Base-by-base conservation (phyloP, 2,113 vertebrate species). In the Ailuropoda melanoleuca region DNA sequence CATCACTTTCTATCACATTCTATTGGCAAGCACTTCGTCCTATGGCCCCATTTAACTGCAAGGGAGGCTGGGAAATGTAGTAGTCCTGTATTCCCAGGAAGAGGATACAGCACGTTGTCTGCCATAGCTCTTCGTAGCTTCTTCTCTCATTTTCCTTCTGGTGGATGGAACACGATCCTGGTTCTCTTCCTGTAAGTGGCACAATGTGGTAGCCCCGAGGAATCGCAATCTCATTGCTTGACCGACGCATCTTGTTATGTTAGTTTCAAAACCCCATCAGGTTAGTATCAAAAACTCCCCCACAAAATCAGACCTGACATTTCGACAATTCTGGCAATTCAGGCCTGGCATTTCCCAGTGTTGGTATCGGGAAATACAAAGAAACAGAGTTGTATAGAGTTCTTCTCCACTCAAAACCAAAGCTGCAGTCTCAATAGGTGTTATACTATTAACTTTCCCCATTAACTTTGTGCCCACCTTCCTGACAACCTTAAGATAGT, bases 251-350 rank as follows among this genome's bases (percentile, higher is more conserved):
- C 64, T 95, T 90, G 43, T 77, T 55, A 56, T 77, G 29, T 86
- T 94, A 55, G 55, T 89, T 88, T 89, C 50, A 68, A 97, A 86
- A 64, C 24, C 19, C 62, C 84, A 94, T 96, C 31, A 34, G 50
- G 48, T 85, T 92, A 82, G 8, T 92, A 50, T 34, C 39, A 68
- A 91, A 55, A 70, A 70, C 8, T 50, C 34, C 39, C 14, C 43
- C 24, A 39, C 50, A 75, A 75, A 50, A 77, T 55, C 37, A 31
- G 26, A 74, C 43, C 46, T 74, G 86, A 74, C 46, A 43, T 53
- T 74, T 29, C 34, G 4, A 39, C 66, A 87, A 13, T 80, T 31
- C 48, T 75, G 34, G 81, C 31, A 90, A 37, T 55, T 80, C 29
- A 66, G 48, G 91, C 21, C 48, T 72, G 46, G 48, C 14, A 48